Conservation (phyloP, 2,797 vertebrate genomes). For the Liparis tanakae region DNA sequence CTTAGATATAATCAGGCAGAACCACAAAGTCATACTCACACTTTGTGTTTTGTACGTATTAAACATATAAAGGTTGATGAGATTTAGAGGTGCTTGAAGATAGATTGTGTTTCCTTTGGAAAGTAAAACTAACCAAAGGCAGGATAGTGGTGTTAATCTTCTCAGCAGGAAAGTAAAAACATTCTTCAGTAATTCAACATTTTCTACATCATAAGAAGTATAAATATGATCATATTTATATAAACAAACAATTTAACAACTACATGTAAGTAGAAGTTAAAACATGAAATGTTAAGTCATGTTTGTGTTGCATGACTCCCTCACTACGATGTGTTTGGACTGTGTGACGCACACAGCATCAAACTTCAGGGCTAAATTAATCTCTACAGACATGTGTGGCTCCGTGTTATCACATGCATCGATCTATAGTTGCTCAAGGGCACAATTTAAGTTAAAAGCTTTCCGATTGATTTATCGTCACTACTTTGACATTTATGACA, state of each 20-base stretch:
- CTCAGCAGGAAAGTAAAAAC: neutral
- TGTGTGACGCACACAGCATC: conserved; percentile 9
- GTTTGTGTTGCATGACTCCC: neutral
- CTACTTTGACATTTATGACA: neutral
- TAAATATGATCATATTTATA: neutral
- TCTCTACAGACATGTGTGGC: too few species aligned
- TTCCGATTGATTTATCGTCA: conserved; percentile 29
- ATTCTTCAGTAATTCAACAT: neutral
- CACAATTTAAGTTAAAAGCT: conserved; percentile 38
- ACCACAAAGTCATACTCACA: neutral
- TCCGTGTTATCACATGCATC: neutral
- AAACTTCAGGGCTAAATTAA: neutral
- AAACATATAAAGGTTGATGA: neutral
- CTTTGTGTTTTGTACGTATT: neutral
- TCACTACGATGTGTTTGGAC: neutral
- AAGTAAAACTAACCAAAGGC: neutral
- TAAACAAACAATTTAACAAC: neutral
- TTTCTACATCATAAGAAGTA: neutral
- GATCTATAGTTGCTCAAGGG: conserved; percentile 16
- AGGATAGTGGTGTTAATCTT: neutral
- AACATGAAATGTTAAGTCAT: neutral
- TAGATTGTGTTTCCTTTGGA: too few species aligned
- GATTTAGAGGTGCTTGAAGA: too few species aligned
- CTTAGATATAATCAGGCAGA: neutral
- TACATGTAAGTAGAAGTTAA: neutral